Percentiles rank a stretch among this genome's conserved stretches.
Evolutionary conservation across 2,113 vertebrate genomes (phyloP).

Genomic region (Scalopus aquaticus): DNA sequence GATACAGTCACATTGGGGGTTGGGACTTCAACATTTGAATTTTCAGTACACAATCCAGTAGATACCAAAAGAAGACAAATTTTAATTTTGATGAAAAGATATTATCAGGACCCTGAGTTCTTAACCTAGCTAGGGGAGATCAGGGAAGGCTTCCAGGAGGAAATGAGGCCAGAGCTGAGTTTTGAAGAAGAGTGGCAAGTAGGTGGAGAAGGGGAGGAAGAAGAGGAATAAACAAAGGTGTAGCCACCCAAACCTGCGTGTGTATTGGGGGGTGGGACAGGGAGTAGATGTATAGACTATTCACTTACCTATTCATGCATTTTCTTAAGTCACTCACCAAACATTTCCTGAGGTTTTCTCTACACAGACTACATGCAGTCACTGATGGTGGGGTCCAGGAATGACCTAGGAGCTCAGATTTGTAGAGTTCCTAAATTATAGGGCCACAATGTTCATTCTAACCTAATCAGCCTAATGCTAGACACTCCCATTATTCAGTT

Average conservation of each 20-base stretch:
- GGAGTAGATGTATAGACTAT: rapidly evolving
- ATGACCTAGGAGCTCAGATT: neutral
- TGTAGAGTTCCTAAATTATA: constrained; percentile 11
- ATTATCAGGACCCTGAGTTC: neutral
- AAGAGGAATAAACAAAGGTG: neutral
- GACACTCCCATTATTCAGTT: constrained; percentile 18
- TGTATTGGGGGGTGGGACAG: neutral
- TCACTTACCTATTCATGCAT: neutral
- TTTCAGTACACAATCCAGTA: neutral
- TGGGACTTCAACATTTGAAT: neutral
- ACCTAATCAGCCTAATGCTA: neutral
- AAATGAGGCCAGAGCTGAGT: neutral
- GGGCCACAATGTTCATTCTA: neutral
- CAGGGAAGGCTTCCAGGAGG: constrained; percentile 11
- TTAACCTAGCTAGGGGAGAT: neutral
- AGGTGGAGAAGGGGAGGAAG: neutral
- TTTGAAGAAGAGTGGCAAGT: neutral
- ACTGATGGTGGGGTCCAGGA: neutral
- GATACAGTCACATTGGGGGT: neutral
- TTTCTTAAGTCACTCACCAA: neutral
- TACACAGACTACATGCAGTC: neutral
- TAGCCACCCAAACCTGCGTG: neutral
- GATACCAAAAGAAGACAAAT: neutral
- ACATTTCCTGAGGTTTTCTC: neutral
- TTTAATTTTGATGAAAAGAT: neutral